Evolutionary conservation across 30 jellyfish, hydroid and myxozoan species (phyloP).

Genomic region (Euphysa ruthae): DNA sequence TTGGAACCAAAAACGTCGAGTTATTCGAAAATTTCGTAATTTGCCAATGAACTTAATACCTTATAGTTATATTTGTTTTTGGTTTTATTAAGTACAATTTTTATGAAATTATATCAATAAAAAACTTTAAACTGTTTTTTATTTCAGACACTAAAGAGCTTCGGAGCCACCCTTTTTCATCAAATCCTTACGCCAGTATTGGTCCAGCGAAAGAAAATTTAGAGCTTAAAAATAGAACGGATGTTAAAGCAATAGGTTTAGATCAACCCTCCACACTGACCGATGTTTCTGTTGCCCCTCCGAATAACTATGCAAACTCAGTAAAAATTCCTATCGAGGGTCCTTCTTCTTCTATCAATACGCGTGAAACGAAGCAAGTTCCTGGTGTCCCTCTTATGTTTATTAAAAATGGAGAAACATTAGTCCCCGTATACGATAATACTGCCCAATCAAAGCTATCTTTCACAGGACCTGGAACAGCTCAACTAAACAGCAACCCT

Average conservation of each 20-base stretch:
- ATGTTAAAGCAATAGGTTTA: slow-evolving; percentile 11
- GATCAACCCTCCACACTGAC: not conserved
- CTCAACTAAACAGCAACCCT: slow-evolving; percentile 21
- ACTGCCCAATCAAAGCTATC: slow-evolving; percentile 14
- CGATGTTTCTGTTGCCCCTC: not conserved
- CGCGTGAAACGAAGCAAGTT: not conserved
- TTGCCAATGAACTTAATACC: too few relatives aligned
- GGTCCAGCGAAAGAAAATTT: slow-evolving; percentile 95
- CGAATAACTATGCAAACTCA: not conserved
- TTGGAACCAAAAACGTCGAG: too few relatives aligned
- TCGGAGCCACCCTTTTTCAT: too few relatives aligned
- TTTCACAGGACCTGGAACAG: slow-evolving; percentile 18
- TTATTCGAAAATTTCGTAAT: too few relatives aligned
- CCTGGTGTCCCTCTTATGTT: slow-evolving; percentile 85
- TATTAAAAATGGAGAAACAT: slow-evolving; percentile 72
- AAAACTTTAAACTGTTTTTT: too few relatives aligned
- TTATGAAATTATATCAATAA: too few relatives aligned
- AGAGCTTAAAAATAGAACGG: slow-evolving; percentile 68
- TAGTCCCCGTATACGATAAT: slow-evolving; percentile 70
- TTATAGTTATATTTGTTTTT: too few relatives aligned
- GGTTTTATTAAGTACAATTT: too few relatives aligned
- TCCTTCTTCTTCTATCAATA: not conserved
- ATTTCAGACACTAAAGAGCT: too few relatives aligned
- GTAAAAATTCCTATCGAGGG: slow-evolving; percentile 20
- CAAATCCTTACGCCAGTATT: slow-evolving; percentile 74